Percentiles rank a stretch among this genome's conserved stretches.
phyloP scores from a whole-genome alignment of 2,113 vertebrate genomes.

The Smithornis capensis region DNA sequence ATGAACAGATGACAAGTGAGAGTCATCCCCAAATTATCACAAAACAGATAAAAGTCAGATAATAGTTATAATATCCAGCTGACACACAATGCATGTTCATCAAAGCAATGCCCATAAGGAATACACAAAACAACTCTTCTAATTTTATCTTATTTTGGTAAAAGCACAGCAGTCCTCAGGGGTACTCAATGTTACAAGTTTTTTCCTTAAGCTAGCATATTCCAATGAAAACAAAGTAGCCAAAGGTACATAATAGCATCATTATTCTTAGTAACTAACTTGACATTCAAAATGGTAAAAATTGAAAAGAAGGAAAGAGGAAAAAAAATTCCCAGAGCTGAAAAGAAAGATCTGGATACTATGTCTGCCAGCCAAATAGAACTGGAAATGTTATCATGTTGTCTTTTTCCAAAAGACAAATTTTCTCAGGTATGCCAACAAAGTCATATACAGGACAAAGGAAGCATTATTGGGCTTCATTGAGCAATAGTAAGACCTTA shows the following conservation, averaged over 20 bases:
- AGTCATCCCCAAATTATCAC: background rate
- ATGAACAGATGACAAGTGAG: background rate
- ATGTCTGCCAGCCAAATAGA: background rate
- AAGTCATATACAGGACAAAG: background rate
- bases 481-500: background rate
- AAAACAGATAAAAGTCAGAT: background rate
- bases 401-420: background rate
- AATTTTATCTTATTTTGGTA: background rate
- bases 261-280: background rate
- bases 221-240: background rate
- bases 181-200: background rate
- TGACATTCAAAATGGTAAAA: background rate
- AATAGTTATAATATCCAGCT: background rate
- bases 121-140: background rate
- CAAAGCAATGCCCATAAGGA: background rate
- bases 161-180: background rate
- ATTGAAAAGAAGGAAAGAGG: background rate
- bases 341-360: background rate
- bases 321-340: background rate
- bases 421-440: background rate
- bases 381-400: accelerated
- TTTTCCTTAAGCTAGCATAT: background rate
- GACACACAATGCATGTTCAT: background rate
- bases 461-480: background rate
- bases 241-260: background rate